A percentile compares a stretch with the other conserved stretches of the same genome.
Conservation (phyloP, 2,888 invertebrate genomes). For the Stegana nigrithorax region DNA sequence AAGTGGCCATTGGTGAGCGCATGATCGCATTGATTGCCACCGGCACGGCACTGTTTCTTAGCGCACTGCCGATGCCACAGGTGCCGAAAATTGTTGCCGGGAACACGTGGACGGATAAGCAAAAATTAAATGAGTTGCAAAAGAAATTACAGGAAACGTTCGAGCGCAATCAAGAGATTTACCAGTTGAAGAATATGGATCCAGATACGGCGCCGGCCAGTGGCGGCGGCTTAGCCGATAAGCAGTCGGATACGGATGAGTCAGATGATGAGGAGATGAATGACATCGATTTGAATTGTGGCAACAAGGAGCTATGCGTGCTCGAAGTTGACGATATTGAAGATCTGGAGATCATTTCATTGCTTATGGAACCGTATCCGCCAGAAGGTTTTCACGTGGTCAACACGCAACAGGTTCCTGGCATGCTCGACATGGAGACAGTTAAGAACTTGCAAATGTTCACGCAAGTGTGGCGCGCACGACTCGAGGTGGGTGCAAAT, state of each 20-base stretch:
- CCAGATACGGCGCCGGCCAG: conserved; percentile 49
- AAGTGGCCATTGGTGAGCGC: conserved; percentile 86
- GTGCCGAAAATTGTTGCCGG: conserved; percentile 79
- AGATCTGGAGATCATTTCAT: conserved; percentile 80
- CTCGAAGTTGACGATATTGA: conserved; percentile 87
- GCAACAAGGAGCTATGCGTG: conserved; percentile 84
- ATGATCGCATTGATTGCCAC: conserved; percentile 89
- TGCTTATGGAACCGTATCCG: conserved; percentile 79
- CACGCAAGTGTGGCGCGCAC: conserved; percentile 82
- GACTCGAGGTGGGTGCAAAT: conserved; percentile 71
- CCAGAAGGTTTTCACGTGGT: conserved; percentile 84
- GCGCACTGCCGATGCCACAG: conserved; percentile 81
- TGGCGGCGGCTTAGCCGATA: conserved; percentile 34
- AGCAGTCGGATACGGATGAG: conserved; percentile 73
- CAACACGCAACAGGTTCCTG: conserved; percentile 82
- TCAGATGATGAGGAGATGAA: conserved; percentile 77
- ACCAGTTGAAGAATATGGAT: conserved; percentile 72
- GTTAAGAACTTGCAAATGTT: conserved; percentile 85
- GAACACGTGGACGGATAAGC: conserved; percentile 75
- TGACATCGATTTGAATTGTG: conserved; percentile 77
- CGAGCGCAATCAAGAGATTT: conserved; percentile 78
- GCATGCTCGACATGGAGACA: conserved; percentile 76
- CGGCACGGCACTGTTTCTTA: conserved; percentile 85
- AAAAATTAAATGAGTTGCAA: conserved; percentile 77
- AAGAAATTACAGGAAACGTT: conserved; percentile 78